Evolutionary conservation across 2,888 invertebrate genomes (phyloP), one percentile per base, ranked within the genome.

Genomic region (Hoplodrina blanda): DNA sequence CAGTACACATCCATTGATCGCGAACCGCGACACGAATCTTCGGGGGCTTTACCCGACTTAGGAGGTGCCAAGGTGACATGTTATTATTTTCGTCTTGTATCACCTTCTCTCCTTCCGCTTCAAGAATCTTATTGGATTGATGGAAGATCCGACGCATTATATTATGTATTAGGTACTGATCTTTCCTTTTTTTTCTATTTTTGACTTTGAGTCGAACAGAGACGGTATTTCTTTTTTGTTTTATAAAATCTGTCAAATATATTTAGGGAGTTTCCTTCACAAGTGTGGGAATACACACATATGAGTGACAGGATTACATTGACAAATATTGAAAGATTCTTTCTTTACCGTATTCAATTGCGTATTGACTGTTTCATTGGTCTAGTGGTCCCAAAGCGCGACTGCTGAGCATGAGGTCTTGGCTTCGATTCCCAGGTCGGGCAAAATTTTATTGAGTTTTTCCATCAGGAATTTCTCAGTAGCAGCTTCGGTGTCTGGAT

Each of bases 11-110:
- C 50, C n/a, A 77, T 72, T 60, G 72, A 76, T 72, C 63, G 33
- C 11, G 33, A 56, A 74, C 63, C 56, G 25, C 37, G 30, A 59
- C 65, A 54, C 46, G 66, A 53, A 66, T 67, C 52, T 53, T 52
- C 20, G 44, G 60, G 33, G 68, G 74, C 68, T 80, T 82, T 70
- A 72, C 66, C 59, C 59, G 63, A 52, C 69, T 71, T 70, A 56
- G 17, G 15, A 72, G 56, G 55, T 54, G 54, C 62, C 11, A 50
- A 70, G 37, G 64, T 62, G 69, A 73, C 55, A 49, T 61, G 69
- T 75, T 81, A 75, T 73, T 70, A 71, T 72, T 73, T 75, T 74
- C 59, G 37, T 72, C 57, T 50, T 54, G 52, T 69, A 67, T 70
- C 78, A 78, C 25, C 59, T 64, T 49, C 78, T 55, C 61, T 68